phyloP scores from a whole-genome alignment of 2,113 vertebrate genomes.

The Anguilla rostrata region DNA sequence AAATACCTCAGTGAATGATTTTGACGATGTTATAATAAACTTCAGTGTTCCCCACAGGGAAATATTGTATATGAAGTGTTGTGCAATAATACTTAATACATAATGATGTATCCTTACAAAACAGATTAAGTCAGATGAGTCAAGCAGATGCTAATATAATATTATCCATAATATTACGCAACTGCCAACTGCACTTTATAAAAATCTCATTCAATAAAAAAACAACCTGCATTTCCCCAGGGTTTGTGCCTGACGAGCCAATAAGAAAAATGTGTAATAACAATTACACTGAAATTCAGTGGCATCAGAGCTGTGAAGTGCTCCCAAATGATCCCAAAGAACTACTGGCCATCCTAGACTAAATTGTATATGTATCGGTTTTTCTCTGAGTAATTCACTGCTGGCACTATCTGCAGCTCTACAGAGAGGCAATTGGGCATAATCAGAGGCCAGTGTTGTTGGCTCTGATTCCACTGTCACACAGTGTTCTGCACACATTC shows the following conservation, averaged over 20 bases:
- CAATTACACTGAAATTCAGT: neutral
- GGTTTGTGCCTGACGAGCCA: neutral
- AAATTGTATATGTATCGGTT: neutral
- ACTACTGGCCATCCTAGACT: neutral
- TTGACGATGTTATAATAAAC: neutral
- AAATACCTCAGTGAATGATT: slow-evolving; percentile 33
- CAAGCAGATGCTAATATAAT: neutral
- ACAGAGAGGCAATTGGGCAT: neutral
- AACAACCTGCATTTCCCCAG: neutral
- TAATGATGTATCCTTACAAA: neutral
- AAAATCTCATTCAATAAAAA: neutral
- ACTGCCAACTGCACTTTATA: neutral
- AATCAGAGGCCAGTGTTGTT: neutral
- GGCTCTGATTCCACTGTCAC: neutral
- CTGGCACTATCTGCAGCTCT: neutral
- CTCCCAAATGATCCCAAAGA: neutral
- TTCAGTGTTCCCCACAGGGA: neutral
- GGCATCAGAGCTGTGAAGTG: neutral
- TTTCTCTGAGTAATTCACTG: neutral
- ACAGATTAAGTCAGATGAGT: neutral
- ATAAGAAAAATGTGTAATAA: neutral
- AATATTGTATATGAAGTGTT: neutral
- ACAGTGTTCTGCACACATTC: slow-evolving; percentile 1
- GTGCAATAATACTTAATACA: neutral
- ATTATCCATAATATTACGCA: neutral